Evolutionary conservation across 2,888 invertebrate genomes (phyloP).

Genomic region (Machimus atricapillus): DNA sequence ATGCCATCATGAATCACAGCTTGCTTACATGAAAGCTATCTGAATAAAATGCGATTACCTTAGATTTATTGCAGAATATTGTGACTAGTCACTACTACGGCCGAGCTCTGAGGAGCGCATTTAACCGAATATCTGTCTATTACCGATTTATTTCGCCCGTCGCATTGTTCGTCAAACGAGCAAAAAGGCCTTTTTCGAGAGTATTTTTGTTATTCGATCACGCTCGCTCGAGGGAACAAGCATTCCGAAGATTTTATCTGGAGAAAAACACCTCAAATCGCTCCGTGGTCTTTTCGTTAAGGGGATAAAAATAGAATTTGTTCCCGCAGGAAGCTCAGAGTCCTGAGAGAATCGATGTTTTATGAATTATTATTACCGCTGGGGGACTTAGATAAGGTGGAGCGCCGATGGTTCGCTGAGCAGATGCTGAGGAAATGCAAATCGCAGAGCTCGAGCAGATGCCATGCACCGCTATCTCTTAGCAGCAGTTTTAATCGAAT

Average conservation of each 20-base stretch:
- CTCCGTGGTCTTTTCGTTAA: neutral
- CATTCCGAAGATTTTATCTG: slow-evolving; percentile 28
- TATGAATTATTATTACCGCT: neutral
- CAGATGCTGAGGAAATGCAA: neutral
- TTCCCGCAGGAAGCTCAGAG: slow-evolving; percentile 2
- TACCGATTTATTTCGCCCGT: neutral
- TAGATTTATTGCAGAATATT: neutral
- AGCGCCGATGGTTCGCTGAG: neutral
- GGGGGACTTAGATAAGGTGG: neutral
- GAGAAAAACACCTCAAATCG: slow-evolving; percentile 5
- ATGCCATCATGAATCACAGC: neutral
- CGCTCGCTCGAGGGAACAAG: neutral
- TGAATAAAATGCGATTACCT: neutral
- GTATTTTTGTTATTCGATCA: neutral
- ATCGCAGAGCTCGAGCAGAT: neutral
- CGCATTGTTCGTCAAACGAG: slow-evolving; percentile 4
- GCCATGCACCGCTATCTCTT: slow-evolving; percentile 4
- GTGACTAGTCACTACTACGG: neutral
- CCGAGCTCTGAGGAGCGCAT: neutral
- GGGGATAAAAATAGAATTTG: slow-evolving; percentile 32
- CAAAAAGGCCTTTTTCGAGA: slow-evolving; percentile 30
- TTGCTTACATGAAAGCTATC: neutral
- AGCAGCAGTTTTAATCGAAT: slow-evolving; percentile 17
- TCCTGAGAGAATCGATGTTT: neutral
- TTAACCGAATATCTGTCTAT: neutral